A percentile compares a stretch with the other conserved stretches of the same genome.
Conservation (phyloP, 2,888 invertebrate genomes). For the Linnaemya tessellans region DNA sequence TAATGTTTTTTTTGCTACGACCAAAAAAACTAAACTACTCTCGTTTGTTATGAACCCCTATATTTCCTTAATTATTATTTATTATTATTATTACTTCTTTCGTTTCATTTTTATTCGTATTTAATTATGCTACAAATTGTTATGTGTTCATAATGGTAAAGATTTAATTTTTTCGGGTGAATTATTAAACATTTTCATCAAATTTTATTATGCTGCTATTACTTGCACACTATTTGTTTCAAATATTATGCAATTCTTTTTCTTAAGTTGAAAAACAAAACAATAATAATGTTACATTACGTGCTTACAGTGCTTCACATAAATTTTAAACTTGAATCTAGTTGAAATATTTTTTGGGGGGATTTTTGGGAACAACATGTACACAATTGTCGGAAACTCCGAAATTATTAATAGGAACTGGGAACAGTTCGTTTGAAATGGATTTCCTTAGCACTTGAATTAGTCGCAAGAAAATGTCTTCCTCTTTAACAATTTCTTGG, state of each 20-base stretch:
- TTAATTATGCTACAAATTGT: conserved; percentile 58
- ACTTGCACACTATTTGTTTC: conserved; percentile 28
- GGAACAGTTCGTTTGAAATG: too few relatives aligned
- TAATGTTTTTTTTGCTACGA: not conserved
- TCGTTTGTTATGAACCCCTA: not conserved
- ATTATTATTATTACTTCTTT: conserved; percentile 14
- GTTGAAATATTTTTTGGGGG: too few relatives aligned
- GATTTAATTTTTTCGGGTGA: conserved; percentile 38
- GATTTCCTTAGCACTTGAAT: too few relatives aligned
- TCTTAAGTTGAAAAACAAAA: conserved; percentile 5
- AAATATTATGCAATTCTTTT: conserved; percentile 47
- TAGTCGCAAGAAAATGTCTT: too few relatives aligned
- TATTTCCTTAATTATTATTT: conserved; percentile 53
- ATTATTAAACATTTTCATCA: conserved; percentile 47
- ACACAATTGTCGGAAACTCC: too few relatives aligned
- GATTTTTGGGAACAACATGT: too few relatives aligned
- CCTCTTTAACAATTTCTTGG: too few relatives aligned
- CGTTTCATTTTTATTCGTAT: conserved; percentile 31
- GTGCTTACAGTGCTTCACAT: not conserved
- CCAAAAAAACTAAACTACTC: not conserved
- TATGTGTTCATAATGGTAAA: conserved; percentile 29
- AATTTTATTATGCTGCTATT: conserved; percentile 39
- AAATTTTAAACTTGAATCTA: not conserved
- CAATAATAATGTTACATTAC: not conserved
- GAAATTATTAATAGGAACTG: too few relatives aligned